Conservation (phyloP, 53 echinoderm and acorn worm genomes). For the Luidia sarsii region DNA sequence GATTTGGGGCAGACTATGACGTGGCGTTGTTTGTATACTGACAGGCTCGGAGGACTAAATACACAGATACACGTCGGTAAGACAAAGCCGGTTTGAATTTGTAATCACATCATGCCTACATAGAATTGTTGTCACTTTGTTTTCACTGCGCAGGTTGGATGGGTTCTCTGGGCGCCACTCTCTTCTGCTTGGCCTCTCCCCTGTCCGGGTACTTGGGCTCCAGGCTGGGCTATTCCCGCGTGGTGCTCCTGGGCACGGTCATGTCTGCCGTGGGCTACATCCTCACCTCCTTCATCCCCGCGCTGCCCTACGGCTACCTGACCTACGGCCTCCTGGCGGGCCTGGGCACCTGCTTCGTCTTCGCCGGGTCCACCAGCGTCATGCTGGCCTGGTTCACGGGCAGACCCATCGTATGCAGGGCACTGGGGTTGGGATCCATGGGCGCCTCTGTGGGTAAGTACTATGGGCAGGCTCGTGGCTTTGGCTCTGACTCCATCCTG, state of each 20-base stretch:
- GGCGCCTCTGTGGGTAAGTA: background rate
- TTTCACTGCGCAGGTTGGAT: too few species aligned
- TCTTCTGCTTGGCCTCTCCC: background rate
- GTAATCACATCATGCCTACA: too few species aligned
- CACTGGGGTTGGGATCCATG: background rate
- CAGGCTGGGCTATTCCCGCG: background rate
- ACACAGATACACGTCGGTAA: too few species aligned
- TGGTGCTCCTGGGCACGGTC: background rate
- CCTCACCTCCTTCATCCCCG: background rate
- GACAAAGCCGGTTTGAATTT: too few species aligned
- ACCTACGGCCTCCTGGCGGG: background rate
- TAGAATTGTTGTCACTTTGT: too few species aligned
- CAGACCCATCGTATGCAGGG: background rate
- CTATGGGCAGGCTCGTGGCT: too few species aligned
- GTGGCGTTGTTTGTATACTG: too few species aligned
- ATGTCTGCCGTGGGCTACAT: background rate
- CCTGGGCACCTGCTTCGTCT: background rate
- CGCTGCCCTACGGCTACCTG: background rate
- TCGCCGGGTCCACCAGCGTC: background rate
- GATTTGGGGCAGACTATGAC: too few species aligned
- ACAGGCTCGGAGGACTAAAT: too few species aligned
- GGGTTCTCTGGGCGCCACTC: background rate
- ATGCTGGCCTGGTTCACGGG: conserved; percentile 1
- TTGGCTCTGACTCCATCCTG: too few species aligned
- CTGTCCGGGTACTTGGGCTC: background rate